These are phyloP conservation scores for Melanostoma mellinum DNA, from an alignment of 2,888 invertebrate genomes.

Conservation along the genomic window DNA sequence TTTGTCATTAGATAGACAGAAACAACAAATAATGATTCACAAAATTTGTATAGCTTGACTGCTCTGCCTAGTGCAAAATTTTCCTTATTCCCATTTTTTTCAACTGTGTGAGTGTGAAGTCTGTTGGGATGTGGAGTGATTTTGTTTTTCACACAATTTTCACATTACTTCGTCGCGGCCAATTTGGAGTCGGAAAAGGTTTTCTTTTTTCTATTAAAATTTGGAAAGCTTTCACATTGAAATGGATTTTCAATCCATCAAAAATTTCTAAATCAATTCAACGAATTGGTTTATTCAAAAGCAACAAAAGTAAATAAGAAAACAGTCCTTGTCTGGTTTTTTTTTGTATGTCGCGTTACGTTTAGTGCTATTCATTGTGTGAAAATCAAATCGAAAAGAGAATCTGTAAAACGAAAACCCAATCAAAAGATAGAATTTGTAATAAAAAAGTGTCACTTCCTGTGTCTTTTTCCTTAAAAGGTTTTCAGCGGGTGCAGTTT, in stretches of 20 bases:
- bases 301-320: conserved; percentile 37
- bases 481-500: conserved; percentile 58
- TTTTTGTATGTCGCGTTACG: conserved; percentile 38
- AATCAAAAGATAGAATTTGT: conserved; percentile 41
- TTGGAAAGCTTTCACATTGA: conserved; percentile 32
- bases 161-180: conserved; percentile 42
- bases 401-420: conserved; percentile 34
- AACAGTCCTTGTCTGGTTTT: conserved; percentile 22
- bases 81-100: conserved; percentile 32
- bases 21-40: no score
- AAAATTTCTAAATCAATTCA: conserved; percentile 35
- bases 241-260: conserved; percentile 32
- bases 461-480: conserved; percentile 60
- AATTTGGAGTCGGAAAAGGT: conserved; percentile 40
- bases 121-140: conserved; percentile 13
- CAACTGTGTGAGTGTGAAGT: conserved; percentile 8
- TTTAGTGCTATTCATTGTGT: conserved; percentile 34
- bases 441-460: conserved; percentile 64
- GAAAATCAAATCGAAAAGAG: conserved; percentile 60
- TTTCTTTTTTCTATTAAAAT: conserved; percentile 11
- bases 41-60: conserved; percentile 12
- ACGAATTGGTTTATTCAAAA: neutral
- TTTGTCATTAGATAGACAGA: no score
- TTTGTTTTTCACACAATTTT: conserved; percentile 54
- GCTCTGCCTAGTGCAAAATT: conserved; percentile 10